phyloP scores from a whole-genome alignment of 2,888 invertebrate genomes.

The Chloroclysta siterata region DNA sequence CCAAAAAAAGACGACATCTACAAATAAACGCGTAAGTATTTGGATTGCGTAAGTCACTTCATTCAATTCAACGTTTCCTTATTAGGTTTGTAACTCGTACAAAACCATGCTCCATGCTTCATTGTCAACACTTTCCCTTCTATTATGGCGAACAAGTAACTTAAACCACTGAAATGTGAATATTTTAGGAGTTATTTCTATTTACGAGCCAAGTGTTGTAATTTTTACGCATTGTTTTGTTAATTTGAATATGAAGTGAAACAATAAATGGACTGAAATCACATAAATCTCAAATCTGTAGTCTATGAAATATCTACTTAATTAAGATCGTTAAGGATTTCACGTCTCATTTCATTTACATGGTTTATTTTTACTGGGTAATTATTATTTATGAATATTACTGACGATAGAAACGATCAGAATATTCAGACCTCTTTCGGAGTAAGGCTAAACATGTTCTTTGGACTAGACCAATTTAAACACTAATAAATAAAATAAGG shows the following conservation, averaged over 20 bases:
- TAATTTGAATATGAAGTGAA: not conserved
- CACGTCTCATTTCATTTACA: too few species aligned
- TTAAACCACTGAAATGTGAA: constrained; percentile 1
- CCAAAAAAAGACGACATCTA: not conserved
- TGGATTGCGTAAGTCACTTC: constrained; percentile 38
- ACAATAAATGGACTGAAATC: too few species aligned
- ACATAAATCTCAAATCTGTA: too few species aligned
- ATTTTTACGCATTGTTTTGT: not conserved
- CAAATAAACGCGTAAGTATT: constrained; percentile 12
- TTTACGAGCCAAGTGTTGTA: constrained; percentile 1
- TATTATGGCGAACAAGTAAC: constrained; percentile 7
- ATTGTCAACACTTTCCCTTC: constrained; percentile 32
- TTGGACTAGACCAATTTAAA: too few species aligned
- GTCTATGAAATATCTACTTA: too few species aligned
- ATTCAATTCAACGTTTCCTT: constrained; percentile 46
- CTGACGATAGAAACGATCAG: too few species aligned
- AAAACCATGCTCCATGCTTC: constrained; percentile 22
- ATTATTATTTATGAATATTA: too few species aligned
- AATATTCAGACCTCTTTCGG: too few species aligned
- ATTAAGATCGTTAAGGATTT: too few species aligned
- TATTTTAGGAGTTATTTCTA: constrained; percentile 9
- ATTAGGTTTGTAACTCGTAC: constrained; percentile 39
- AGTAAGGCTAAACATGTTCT: too few species aligned
- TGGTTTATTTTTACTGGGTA: too few species aligned
- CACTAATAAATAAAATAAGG: too few species aligned